Evolutionary conservation across 2,888 invertebrate species (phyloP).

Genomic region (Drosophila colorata): DNA sequence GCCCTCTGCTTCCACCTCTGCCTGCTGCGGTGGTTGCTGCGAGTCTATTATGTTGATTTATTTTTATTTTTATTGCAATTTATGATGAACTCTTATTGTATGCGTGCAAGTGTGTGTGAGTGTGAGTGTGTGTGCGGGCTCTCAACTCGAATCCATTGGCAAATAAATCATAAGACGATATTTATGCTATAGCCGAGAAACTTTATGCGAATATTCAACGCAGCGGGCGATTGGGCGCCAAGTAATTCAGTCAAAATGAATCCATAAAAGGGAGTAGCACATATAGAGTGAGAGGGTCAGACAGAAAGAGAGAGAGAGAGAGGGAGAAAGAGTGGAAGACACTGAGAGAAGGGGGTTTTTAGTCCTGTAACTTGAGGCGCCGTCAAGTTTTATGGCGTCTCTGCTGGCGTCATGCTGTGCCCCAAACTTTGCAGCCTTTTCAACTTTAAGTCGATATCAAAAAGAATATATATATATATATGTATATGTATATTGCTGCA

Average conservation of each 20-base stretch:
- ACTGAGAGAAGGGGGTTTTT: not conserved
- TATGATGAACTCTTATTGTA: slow-evolving; percentile 49
- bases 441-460: slow-evolving; percentile 10
- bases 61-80: slow-evolving; percentile 77
- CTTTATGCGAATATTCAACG: slow-evolving; percentile 31
- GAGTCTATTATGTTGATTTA: slow-evolving; percentile 80
- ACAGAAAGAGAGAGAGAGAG: not conserved
- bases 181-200: slow-evolving; percentile 33
- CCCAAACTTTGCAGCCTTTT: not conserved
- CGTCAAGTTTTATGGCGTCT: slow-evolving; percentile 32
- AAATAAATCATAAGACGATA: slow-evolving; percentile 69
- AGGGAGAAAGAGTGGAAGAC: not conserved
- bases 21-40: slow-evolving; percentile 60
- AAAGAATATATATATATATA: not conserved
- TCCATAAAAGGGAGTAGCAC: slow-evolving; percentile 42
- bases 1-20: slow-evolving; percentile 3
- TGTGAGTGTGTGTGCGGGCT: slow-evolving; percentile 10
- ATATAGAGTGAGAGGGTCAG: not conserved
- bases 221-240: slow-evolving; percentile 65
- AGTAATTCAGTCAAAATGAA: slow-evolving; percentile 60
- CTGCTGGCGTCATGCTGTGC: slow-evolving; percentile 28
- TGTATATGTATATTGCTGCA: slow-evolving; percentile 42
- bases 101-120: not conserved
- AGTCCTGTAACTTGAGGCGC: slow-evolving; percentile 45
- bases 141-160: slow-evolving; percentile 46